These are phyloP conservation scores for Coremacera marginata DNA, from an alignment of 2,888 invertebrate species.

Conservation along the genomic window DNA sequence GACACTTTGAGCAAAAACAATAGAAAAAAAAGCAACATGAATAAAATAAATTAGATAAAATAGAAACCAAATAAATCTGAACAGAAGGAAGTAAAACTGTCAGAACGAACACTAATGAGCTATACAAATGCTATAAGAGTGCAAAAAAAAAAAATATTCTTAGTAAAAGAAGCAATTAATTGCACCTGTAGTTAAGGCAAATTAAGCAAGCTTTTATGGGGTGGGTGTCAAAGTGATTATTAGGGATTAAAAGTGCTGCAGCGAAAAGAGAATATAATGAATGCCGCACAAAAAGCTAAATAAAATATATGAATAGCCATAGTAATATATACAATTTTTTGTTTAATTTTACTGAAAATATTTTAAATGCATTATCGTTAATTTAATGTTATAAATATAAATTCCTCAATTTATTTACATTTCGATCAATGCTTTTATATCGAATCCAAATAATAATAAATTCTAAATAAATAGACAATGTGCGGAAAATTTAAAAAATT, in stretches of 20 bases:
- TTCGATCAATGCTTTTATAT: no score
- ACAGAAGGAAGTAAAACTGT: background rate
- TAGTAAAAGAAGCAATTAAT: conserved; percentile 6
- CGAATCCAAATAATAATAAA: no score
- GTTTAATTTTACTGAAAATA: no score
- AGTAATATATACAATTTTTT: no score
- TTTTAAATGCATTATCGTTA: no score
- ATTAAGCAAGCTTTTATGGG: background rate
- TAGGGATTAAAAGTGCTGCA: background rate
- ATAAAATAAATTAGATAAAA: background rate
- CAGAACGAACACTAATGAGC: background rate
- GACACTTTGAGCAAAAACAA: background rate
- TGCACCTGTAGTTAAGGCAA: conserved; percentile 26
- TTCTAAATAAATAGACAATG: no score
- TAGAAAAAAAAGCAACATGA: no score
- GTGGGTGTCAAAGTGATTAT: conserved; percentile 29
- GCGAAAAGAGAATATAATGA: background rate
- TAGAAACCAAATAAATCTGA: background rate
- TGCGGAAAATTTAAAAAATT: background rate
- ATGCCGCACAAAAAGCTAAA: background rate
- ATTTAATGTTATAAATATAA: no score
- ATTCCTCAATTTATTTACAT: no score
- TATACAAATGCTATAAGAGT: background rate
- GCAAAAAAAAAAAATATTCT: background rate
- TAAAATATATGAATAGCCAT: background rate